phyloP scores from a whole-genome alignment of 2,888 invertebrate genomes.

The Tinea trinotella region DNA sequence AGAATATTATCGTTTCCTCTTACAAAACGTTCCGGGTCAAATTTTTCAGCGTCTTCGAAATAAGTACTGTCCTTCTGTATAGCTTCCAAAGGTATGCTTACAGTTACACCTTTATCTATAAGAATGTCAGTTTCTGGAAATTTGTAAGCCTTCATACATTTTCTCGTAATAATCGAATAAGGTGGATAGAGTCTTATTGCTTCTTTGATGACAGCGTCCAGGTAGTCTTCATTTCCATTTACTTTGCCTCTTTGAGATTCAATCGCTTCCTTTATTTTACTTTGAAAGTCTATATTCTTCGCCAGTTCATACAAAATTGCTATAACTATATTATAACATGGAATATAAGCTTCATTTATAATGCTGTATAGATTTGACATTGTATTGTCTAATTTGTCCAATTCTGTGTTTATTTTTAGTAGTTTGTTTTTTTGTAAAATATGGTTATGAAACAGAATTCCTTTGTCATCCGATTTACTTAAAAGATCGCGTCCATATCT shows the following conservation, averaged over 20 bases:
- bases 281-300: constrained; percentile 39
- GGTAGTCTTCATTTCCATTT: constrained; percentile 37
- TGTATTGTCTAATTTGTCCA: constrained; percentile 36
- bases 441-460: neutral
- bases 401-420: constrained; percentile 27
- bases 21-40: constrained; percentile 53
- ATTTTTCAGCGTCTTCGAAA: constrained; percentile 41
- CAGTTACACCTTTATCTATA: constrained; percentile 49
- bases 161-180: constrained; percentile 47
- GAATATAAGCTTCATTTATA: constrained; percentile 55
- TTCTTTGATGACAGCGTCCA: constrained; percentile 52
- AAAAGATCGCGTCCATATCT: neutral
- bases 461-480: neutral
- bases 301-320: constrained; percentile 50
- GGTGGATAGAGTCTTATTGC: constrained; percentile 54
- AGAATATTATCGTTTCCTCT: constrained; percentile 32
- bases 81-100: constrained; percentile 50
- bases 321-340: constrained; percentile 46
- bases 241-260: constrained; percentile 1
- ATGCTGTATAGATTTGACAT: constrained; percentile 45
- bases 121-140: constrained; percentile 43
- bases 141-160: constrained; percentile 50
- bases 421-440: constrained; percentile 37
- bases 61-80: constrained; percentile 48
- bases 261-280: constrained; percentile 34